Conservation (phyloP, 2,113 vertebrate species). For the Callionymus lyra region DNA sequence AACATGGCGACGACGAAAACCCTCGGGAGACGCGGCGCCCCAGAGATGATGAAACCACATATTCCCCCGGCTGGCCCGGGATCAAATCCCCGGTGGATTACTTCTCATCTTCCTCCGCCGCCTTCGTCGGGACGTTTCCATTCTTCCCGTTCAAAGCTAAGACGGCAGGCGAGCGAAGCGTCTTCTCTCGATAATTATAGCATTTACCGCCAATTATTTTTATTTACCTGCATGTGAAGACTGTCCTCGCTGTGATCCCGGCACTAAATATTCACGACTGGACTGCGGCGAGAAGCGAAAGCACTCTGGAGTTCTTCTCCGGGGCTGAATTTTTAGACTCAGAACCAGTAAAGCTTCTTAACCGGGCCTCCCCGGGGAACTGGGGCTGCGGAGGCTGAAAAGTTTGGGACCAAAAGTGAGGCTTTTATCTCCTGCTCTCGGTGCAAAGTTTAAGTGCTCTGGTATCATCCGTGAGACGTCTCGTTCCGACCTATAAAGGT, state of each 20-base stretch:
- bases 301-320: no score
- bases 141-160: slow-evolving; percentile 28
- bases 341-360: no score
- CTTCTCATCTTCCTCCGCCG: slow-evolving; percentile 30
- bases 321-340: no score
- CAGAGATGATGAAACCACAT: slow-evolving; percentile 36
- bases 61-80: slow-evolving; percentile 39
- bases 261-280: slow-evolving; percentile 27
- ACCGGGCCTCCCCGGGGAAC: no score
- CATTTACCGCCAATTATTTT: slow-evolving; percentile 29
- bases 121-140: slow-evolving; percentile 14
- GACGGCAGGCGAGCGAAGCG: slow-evolving; percentile 16
- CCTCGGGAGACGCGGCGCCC: slow-evolving; percentile 32
- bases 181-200: slow-evolving; percentile 33
- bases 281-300: no score
- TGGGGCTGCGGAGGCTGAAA: no score
- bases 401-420: no score
- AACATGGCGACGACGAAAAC: slow-evolving; percentile 48
- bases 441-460: no score
- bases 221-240: slow-evolving; percentile 22
- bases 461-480: no score
- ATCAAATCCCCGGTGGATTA: slow-evolving; percentile 46
- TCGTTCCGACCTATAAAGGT: no score
- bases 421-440: no score
- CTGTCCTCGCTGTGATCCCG: slow-evolving; percentile 11